Evolutionary conservation across 2,797 vertebrate species (phyloP), one percentile per base, ranked within the genome.

Genomic region (Fratercula arctica): DNA sequence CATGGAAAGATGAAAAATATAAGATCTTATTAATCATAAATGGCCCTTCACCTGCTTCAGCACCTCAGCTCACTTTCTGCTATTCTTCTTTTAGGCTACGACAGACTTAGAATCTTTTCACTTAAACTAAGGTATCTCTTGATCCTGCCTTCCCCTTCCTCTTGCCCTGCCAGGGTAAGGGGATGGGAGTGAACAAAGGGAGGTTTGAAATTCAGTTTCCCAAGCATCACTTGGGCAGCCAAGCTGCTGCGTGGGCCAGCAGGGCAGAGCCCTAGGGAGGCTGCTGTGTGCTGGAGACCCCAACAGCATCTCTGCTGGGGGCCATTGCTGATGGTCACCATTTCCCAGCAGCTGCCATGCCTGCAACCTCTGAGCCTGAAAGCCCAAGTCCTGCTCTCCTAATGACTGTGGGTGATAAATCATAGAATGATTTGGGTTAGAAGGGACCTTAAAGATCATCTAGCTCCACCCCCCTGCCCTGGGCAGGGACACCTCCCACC

Each of bases 271-370:
- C 59, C 13, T 2, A 0, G 2, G 20, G 15, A 54, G 23, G 45
- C 29, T 56, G 53, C 64, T 29, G 45, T 24, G 41, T 15, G 2
- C 68, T 53, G 48, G 56, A 20, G 73, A 18, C 3, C 6, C 66
- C 5, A 57, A 3, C 10, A 28, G 3, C 11, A 1, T 56, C 68
- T 67, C 53, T 68, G 51, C 61, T 41, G 19, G 60, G 43, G 33
- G 1, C 11, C 1, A 0, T 7, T 5, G 0, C 18, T 73, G 35
- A 4, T 45, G 84, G 67, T 13, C 48, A 15, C 5, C 29, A 3
- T 23, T 18, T 61, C 54, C 59, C 61, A 43, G 53, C 6, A 12
- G 15, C 61, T 46, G 20, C 53, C 7, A 0, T 43, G 39, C 23
- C 35, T 45, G 24, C 31, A 41, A 6, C 37, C 63, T 24, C 56